Evolutionary conservation across 2,113 vertebrate genomes (phyloP), one percentile per base, ranked within the genome.

Genomic region (Edolisoma coerulescens): DNA sequence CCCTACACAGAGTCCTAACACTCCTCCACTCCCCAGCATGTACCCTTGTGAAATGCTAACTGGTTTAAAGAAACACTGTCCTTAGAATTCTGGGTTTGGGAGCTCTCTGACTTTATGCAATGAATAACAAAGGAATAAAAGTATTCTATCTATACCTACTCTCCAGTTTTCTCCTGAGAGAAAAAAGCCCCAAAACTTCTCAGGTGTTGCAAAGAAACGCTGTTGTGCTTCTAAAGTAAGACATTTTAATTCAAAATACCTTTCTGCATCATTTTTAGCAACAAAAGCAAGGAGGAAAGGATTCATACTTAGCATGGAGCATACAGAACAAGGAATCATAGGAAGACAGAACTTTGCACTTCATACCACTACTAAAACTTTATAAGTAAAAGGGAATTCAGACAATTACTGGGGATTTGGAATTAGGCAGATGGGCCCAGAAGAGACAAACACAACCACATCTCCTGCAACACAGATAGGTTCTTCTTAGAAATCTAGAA

Each of bases 21-120:
- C 20, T 80, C 67, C 26, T 2, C 23, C 0, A 19, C 24, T 84
- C 74, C 33, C 1, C 17, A 0, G 0, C 35, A 8, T 13, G 22
- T 56, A 26, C 19, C 63, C 67, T 73, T 65, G 41, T 16, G 67
- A 81, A 91, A 84, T 13, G 28, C 4, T 65, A 45, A 87, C 16
- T 44, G 42, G 24, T 75, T 91, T 75, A 71, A 84, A 90, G 53
- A 27, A 67, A 87, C 19, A 56, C 7, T 42, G n/a, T 24, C 45
- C 28, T 56, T 32, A 32, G 17, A 94, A 68, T 82, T 84, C 56
- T 53, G 16, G 6, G 14, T 79, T 60, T 87, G 28, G 16, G 28
- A 87, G 54, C 82, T 83, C 37, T 75, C 49, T 49, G 59, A 56
- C 35, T 81, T 81, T n/a, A 59, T 44, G 39, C 16, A 65, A 13